A percentile compares a stretch with the other conserved stretches of the same genome.
These are phyloP conservation scores for Cryptoprocta ferox DNA, from an alignment of 2,797 vertebrate genomes.

Conservation along the genomic window DNA sequence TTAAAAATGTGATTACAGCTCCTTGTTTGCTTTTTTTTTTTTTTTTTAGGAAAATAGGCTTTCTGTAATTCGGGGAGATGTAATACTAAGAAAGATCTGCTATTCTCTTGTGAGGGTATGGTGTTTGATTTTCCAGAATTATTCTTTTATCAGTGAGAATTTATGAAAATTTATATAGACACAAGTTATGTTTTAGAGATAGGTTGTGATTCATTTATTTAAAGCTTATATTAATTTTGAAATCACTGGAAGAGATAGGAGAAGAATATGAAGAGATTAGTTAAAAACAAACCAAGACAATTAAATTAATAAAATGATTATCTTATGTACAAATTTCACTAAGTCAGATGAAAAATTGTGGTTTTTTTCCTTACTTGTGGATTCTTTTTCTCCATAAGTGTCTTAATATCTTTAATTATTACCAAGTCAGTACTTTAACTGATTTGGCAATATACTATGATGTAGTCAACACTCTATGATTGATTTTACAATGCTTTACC, in stretches of 20 bases:
- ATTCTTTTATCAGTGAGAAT: not conserved
- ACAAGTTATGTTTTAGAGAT: not conserved
- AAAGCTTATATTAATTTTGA: not conserved
- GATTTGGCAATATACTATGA: not conserved
- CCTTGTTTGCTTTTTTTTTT: not conserved
- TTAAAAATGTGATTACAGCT: not conserved
- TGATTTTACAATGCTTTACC: not conserved
- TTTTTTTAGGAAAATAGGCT: not conserved
- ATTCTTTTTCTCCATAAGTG: not conserved
- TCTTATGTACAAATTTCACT: not conserved
- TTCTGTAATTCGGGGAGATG: not conserved
- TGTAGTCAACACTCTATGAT: not conserved
- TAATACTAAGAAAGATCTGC: not conserved
- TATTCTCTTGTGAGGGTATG: not conserved
- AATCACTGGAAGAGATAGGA: not conserved
- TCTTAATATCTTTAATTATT: not conserved
- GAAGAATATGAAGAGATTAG: not conserved
- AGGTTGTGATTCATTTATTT: not conserved
- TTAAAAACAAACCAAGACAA: not conserved
- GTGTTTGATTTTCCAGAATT: not conserved
- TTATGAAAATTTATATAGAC: not conserved
- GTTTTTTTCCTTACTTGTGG: not conserved
- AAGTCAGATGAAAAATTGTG: not conserved
- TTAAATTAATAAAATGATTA: not conserved
- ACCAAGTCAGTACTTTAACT: not conserved